A percentile compares a stretch with the other conserved stretches of the same genome.
phyloP scores from a whole-genome alignment of 30 jellyfish, hydroid and myxozoan species.

The Aurelia aurita region DNA sequence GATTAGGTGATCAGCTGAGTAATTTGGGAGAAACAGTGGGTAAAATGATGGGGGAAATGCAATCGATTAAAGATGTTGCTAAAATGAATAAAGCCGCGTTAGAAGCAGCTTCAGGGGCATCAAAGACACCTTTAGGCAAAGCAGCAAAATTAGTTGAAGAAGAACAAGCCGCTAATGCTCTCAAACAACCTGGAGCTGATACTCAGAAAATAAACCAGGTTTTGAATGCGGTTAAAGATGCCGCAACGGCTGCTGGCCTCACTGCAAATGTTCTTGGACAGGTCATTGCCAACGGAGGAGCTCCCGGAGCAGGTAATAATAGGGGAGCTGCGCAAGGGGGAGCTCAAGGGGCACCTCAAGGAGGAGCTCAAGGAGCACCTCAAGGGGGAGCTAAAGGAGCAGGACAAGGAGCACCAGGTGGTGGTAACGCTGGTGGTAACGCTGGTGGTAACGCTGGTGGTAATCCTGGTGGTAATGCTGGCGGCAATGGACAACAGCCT shows the following conservation, averaged over 20 bases:
- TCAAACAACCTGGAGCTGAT: conserved; percentile 77
- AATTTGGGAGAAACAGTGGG: conserved; percentile 86
- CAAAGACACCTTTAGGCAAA: conserved; percentile 52
- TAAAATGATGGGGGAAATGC: conserved; percentile 83
- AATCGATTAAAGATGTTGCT: conserved; percentile 74
- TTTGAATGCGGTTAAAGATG: conserved; percentile 84
- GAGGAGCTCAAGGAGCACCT: neutral
- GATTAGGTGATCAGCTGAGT: conserved; percentile 62
- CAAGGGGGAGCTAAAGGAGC: conserved; percentile 15
- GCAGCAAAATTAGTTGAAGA: conserved; percentile 72
- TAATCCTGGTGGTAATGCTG: conserved; percentile 44
- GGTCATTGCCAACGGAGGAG: conserved; percentile 46
- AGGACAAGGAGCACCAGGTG: conserved; percentile 24
- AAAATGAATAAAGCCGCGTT: conserved; percentile 78
- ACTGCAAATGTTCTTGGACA: conserved; percentile 78
- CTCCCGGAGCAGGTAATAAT: conserved; percentile 5
- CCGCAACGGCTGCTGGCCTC: conserved; percentile 89
- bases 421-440: conserved; percentile 17
- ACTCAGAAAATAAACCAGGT: conserved; percentile 91
- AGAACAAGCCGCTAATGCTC: conserved; percentile 34
- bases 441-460: neutral
- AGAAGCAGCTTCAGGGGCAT: conserved; percentile 82
- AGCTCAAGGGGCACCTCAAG: conserved; percentile 11
- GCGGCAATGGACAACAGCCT: conserved; percentile 22
- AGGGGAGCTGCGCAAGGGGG: neutral